Conservation (phyloP, 2,888 invertebrate genomes). For the Operophtera brumata region DNA sequence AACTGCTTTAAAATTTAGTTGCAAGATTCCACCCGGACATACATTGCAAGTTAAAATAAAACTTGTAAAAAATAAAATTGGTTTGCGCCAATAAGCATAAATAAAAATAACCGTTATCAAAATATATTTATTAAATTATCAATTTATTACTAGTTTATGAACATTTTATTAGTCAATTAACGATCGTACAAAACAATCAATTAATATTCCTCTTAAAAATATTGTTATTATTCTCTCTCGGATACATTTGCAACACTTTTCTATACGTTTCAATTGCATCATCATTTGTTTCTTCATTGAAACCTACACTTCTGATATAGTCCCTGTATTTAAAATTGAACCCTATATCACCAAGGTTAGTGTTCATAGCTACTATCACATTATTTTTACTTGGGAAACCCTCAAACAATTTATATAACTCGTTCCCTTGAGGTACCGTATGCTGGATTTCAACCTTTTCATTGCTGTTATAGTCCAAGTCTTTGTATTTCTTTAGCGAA, state of each 20-base stretch:
- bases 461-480: constrained; percentile 59
- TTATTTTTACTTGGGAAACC: constrained; percentile 14
- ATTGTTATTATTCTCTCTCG: constrained; percentile 49
- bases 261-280: constrained; percentile 38
- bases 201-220: constrained; percentile 4
- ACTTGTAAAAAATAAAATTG: no score
- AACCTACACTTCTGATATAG: constrained; percentile 41
- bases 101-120: no score
- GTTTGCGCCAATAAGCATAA: not conserved
- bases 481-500: constrained; percentile 59
- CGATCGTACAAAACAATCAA: no score
- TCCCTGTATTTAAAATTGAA: constrained; percentile 57
- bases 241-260: constrained; percentile 51
- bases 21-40: no score
- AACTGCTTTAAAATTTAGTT: no score
- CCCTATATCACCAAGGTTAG: constrained; percentile 61
- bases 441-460: constrained; percentile 31
- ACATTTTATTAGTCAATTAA: no score
- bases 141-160: no score
- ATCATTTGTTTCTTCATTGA: constrained; percentile 29
- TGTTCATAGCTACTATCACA: constrained; percentile 49
- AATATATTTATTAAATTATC: no score
- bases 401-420: constrained; percentile 51
- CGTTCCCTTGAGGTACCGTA: constrained; percentile 44
- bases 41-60: no score